These are phyloP conservation scores for Nomada goodeniana DNA, from an alignment of 2,888 invertebrate species.

Conservation along the genomic window DNA sequence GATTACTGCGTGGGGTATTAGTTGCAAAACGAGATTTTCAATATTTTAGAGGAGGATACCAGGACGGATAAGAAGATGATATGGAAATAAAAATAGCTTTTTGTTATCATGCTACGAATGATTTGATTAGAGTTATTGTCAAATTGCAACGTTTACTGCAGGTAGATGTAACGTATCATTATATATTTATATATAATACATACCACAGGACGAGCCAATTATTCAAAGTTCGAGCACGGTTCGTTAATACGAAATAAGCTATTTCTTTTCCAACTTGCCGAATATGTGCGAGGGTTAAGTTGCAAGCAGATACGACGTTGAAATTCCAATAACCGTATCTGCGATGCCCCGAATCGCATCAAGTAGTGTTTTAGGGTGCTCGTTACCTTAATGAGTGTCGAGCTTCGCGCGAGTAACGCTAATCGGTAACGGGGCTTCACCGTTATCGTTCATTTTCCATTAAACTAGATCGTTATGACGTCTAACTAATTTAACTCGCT, in stretches of 20 bases:
- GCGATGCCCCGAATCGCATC: slow-evolving; percentile 17
- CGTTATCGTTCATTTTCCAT: slow-evolving; percentile 42
- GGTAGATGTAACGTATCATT: too few relatives aligned
- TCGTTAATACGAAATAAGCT: not conserved
- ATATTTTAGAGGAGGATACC: too few relatives aligned
- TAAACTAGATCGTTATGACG: slow-evolving; percentile 28
- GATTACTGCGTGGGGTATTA: too few relatives aligned
- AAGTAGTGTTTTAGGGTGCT: slow-evolving; percentile 45
- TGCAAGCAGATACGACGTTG: not conserved
- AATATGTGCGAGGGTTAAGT: not conserved
- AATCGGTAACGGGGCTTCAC: slow-evolving; percentile 41
- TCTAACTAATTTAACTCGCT: slow-evolving; percentile 34
- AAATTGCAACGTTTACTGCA: too few relatives aligned
- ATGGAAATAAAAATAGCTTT: too few relatives aligned
- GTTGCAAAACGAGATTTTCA: too few relatives aligned
- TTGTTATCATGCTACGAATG: too few relatives aligned
- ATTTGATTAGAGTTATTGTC: too few relatives aligned
- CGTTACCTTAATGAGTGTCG: slow-evolving; percentile 48
- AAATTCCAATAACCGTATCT: slow-evolving; percentile 8
- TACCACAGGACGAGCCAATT: too few relatives aligned
- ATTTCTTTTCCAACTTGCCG: not conserved
- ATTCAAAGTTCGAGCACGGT: not conserved
- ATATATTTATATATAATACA: too few relatives aligned
- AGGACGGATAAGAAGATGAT: too few relatives aligned
- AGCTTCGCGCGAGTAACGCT: slow-evolving; percentile 31